Base-by-base conservation (phyloP, 2,888 invertebrate species). In the Malacosoma neustria region DNA sequence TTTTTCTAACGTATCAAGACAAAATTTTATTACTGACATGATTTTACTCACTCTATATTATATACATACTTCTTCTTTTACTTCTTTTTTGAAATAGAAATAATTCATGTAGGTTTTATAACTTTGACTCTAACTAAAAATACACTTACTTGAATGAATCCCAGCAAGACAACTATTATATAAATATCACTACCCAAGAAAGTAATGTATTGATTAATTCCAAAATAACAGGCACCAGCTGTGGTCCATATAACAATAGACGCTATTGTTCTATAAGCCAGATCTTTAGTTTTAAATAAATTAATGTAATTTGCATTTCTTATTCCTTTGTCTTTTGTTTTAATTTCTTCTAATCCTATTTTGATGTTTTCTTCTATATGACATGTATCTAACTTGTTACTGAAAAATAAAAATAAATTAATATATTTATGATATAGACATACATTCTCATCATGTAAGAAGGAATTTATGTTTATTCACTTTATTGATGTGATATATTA, bases 121-220 rank as follows among this genome's bases (percentile, higher is more conserved):
- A n/a, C n/a, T n/a, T n/a, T n/a, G n/a, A n/a, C n/a, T n/a, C n/a
- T n/a, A n/a, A n/a, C n/a, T 6, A 22, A 22, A 7, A 9, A 22
- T 5, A 22, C 4, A 40, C 38, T 38, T 12, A 57, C 61, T 48
- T 72, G 72, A 33, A 71, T 61, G 3, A 62, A 47, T 32, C 71
- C 72, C 15, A 69, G 35, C 36, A 68, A 41, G 9, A 57, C 48
- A 2, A 68, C 61, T 2, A 59, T 57, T 6, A 67, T 36, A 34
- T 57, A 68, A 3, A 70, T 44, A 52, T 72, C 57, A 1, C 51
- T 39, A 3, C 65, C 62, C 35, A 69, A 48, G 35, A 65, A 62
- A 1, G 63, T 61, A 2, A 66, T 45, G 35, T 68, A 74, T 34
- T 72, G 69, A 41, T 61, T 66, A n/a, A 72, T 62, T 1, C 72